Evolutionary conservation across 2,888 invertebrate genomes (phyloP).

Genomic region (Tinea pellionella): DNA sequence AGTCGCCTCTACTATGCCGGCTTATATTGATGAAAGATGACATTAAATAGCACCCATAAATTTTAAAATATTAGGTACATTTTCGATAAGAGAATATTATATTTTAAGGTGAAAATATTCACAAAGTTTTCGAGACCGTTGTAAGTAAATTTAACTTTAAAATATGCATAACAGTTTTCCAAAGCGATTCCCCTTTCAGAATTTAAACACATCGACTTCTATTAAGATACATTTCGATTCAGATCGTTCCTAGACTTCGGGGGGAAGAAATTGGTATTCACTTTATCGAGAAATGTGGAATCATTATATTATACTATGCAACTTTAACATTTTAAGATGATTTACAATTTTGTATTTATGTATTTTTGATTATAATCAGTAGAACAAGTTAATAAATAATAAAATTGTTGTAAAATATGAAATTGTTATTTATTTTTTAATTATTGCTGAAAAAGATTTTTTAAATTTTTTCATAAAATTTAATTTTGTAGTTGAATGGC

Average conservation of each 20-base stretch:
- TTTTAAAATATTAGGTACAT: conserved; percentile 34
- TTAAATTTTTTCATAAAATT: too few relatives aligned
- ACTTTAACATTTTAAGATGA: background rate
- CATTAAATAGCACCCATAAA: conserved; percentile 16
- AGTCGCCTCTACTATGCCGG: too few relatives aligned
- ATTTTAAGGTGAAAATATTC: conserved; percentile 57
- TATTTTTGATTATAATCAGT: too few relatives aligned
- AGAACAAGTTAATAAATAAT: too few relatives aligned
- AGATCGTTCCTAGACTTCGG: conserved; percentile 30
- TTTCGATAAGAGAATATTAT: conserved; percentile 49
- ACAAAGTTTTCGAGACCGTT: conserved; percentile 39
- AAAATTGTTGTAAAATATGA: too few relatives aligned
- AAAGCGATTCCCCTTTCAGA: conserved; percentile 57
- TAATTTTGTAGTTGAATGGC: too few relatives aligned
- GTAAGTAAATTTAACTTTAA: conserved; percentile 68
- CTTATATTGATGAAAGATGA: too few relatives aligned
- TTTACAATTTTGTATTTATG: background rate
- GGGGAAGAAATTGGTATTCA: conserved; percentile 17
- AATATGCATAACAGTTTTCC: conserved; percentile 70
- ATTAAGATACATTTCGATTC: conserved; percentile 67
- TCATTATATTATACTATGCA: conserved; percentile 6
- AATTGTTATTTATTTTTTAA: too few relatives aligned
- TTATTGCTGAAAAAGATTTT: too few relatives aligned
- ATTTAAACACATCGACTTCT: conserved; percentile 64
- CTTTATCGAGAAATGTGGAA: conserved; percentile 23